These are phyloP conservation scores for Limnephilus rhombicus DNA, from an alignment of 2,888 invertebrate genomes.

Conservation along the genomic window DNA sequence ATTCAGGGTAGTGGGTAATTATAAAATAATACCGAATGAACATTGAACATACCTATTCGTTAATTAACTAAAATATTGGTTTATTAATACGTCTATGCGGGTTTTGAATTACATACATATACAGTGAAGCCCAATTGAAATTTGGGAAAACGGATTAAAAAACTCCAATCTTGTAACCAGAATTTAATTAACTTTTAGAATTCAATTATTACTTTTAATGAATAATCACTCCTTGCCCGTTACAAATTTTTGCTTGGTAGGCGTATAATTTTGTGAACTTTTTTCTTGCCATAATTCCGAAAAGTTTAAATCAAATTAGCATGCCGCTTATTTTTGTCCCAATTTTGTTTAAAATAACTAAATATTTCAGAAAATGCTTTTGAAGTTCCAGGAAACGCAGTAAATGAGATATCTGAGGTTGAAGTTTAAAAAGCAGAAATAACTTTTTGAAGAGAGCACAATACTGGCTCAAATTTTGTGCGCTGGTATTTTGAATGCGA, in stretches of 20 bases:
- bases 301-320: not conserved
- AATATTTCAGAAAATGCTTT: not conserved
- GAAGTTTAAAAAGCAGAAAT: not conserved
- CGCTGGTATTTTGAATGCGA: not conserved
- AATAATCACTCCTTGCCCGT: not conserved
- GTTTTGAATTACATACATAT: not conserved
- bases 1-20: conserved; percentile 38
- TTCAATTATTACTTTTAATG: not conserved
- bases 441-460: not conserved
- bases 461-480: not conserved
- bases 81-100: conserved; percentile 26
- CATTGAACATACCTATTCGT: conserved; percentile 13
- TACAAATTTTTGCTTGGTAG: not conserved
- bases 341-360: not conserved
- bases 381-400: not conserved
- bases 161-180: not conserved
- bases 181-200: not conserved
- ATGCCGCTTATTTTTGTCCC: not conserved
- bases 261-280: not conserved
- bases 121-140: not conserved
- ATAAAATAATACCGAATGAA: conserved; percentile 47
- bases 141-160: not conserved
- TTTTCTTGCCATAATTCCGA: not conserved
- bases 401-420: not conserved
- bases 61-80: conserved; percentile 48